Percentiles rank a stretch among this genome's conserved stretches.
Conservation (phyloP, 2,113 vertebrate genomes). For the Symphodus melops region DNA sequence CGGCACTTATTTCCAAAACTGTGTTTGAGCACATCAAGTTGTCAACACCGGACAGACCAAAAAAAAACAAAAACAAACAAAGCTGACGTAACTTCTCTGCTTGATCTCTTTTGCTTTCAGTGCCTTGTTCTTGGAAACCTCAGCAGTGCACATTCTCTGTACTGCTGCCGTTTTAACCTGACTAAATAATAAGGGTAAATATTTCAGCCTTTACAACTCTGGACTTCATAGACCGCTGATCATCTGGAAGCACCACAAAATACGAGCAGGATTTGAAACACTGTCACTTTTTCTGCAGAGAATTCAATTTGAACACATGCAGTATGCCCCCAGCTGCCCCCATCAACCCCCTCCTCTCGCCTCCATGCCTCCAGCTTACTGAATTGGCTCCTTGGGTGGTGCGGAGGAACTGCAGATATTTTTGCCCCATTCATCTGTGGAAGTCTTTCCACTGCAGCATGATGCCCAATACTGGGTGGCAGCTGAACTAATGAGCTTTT, state of each 20-base stretch:
- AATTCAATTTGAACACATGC: slow-evolving; percentile 7
- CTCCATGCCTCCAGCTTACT: slow-evolving; percentile 2
- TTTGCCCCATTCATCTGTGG: slow-evolving; percentile 32
- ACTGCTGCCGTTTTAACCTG: background rate
- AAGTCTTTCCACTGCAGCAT: slow-evolving; percentile 42
- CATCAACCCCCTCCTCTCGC: background rate
- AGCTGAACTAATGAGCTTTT: slow-evolving; percentile 77
- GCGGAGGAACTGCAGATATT: slow-evolving; percentile 7
- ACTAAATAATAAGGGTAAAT: too few species aligned
- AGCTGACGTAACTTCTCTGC: slow-evolving; percentile 3
- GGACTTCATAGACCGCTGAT: background rate
- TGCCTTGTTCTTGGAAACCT: background rate
- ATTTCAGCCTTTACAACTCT: background rate
- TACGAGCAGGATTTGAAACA: slow-evolving; percentile 3
- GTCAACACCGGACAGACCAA: background rate
- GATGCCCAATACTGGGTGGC: slow-evolving; percentile 62
- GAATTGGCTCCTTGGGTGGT: slow-evolving; percentile 27
- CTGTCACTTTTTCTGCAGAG: background rate
- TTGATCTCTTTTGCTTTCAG: background rate
- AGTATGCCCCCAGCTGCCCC: background rate
- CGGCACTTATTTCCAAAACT: background rate
- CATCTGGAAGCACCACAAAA: slow-evolving; percentile 21
- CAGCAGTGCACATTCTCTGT: background rate
- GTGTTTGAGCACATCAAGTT: background rate
- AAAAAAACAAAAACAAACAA: background rate